A percentile compares a stretch with the other conserved stretches of the same genome.
Conservation (phyloP, 2,797 vertebrate genomes). For the Enteromius afrohamiltoni region DNA sequence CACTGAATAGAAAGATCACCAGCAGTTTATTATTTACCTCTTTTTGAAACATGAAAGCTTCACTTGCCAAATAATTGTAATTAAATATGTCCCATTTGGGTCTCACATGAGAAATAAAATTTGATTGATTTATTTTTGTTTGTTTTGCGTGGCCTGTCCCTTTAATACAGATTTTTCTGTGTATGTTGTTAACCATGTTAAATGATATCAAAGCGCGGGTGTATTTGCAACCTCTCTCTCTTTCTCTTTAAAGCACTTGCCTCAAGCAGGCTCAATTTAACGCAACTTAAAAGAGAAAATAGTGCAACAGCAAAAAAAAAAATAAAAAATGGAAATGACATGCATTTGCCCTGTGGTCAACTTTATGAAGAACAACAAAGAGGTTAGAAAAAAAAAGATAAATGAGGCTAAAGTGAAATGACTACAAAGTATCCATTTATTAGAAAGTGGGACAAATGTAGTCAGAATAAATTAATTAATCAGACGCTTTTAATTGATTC, state of each 20-base stretch:
- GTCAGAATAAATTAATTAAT: constrained; percentile 80
- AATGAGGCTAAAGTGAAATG: constrained; percentile 53
- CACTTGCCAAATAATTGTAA: neutral
- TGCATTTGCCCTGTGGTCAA: constrained; percentile 50
- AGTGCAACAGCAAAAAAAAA: constrained; percentile 38
- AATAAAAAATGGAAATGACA: constrained; percentile 26
- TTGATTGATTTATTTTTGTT: neutral
- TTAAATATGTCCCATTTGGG: neutral
- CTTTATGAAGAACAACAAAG: constrained; percentile 46
- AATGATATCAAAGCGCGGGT: constrained; percentile 6
- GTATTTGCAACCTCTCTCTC: constrained; percentile 12
- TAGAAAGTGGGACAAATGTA: constrained; percentile 74
- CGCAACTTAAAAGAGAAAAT: constrained; percentile 47
- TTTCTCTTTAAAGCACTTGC: constrained; percentile 31
- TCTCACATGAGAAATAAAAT: neutral
- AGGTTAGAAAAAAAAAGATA: constrained; percentile 42
- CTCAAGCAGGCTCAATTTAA: constrained; percentile 43
- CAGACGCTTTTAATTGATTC: constrained; percentile 85
- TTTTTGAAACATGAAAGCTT: neutral
- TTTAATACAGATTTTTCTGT: neutral
- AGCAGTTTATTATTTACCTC: neutral
- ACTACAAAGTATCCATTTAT: constrained; percentile 59
- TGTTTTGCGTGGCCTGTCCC: neutral
- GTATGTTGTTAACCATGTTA: constrained; percentile 31
- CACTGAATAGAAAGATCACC: neutral